Percentiles rank a stretch among this genome's conserved stretches.
phyloP scores from a whole-genome alignment of 1,140 invertebrate species.

The Idris sp. region DNA sequence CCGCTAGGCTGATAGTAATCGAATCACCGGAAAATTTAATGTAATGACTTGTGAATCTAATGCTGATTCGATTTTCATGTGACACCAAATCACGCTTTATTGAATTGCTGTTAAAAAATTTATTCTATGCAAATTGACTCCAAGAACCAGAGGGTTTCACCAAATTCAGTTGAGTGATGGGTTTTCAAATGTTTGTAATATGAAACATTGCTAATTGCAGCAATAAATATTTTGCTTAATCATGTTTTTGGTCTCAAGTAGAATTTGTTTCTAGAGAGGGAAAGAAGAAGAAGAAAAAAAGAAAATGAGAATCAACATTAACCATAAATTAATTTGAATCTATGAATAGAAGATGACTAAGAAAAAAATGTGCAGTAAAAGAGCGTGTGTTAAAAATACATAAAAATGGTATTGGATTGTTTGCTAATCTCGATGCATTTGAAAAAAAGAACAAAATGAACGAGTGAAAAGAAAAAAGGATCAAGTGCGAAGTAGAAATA shows the following conservation, averaged over 20 bases:
- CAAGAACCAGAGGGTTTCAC: constrained; percentile 22
- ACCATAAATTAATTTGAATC: no score
- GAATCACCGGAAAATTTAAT: constrained; percentile 62
- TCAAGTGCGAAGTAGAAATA: constrained; percentile 57
- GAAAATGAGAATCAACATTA: no score
- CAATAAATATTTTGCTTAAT: no score
- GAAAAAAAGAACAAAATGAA: constrained; percentile 33
- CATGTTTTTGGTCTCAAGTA: no score
- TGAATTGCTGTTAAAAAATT: constrained; percentile 47
- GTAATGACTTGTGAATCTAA: constrained; percentile 60
- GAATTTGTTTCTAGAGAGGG: no score
- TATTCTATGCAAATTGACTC: constrained; percentile 48
- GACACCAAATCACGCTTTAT: constrained; percentile 48
- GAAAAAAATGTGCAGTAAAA: no score
- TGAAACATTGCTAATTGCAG: no score
- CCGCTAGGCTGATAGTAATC: constrained; percentile 55
- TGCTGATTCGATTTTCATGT: constrained; percentile 56
- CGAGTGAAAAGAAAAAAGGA: constrained; percentile 47
- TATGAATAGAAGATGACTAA: no score
- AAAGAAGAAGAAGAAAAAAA: no score
- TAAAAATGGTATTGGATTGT: constrained; percentile 36
- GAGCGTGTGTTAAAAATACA: no score
- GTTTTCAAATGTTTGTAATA: no score
- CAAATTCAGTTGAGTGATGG: constrained; percentile 1
- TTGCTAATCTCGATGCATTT: constrained; percentile 48